A percentile compares a stretch with the other conserved stretches of the same genome.
Conservation (phyloP, 2,113 vertebrate species). For the Menidia beryllina region DNA sequence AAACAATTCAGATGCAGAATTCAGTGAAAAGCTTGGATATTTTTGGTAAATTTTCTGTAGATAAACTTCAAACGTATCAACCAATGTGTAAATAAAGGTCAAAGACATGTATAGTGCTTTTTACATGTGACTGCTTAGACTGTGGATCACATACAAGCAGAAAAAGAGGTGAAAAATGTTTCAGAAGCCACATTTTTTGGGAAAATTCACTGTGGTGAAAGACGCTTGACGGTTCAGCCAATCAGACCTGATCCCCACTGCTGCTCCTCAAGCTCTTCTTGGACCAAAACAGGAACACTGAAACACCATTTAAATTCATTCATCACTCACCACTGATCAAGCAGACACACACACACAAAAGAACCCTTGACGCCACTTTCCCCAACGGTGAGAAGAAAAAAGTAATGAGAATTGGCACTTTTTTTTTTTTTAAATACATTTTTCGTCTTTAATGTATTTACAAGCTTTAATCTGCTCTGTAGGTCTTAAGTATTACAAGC, state of each 20-base stretch:
- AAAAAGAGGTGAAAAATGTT: not conserved
- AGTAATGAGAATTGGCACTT: constrained; percentile 49
- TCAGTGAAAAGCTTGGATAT: too few species aligned
- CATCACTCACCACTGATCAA: not conserved
- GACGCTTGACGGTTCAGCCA: constrained; percentile 16
- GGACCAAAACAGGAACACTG: not conserved
- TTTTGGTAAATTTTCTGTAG: not conserved
- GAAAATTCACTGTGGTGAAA: not conserved
- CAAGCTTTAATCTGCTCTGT: constrained; percentile 95
- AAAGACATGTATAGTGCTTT: too few species aligned
- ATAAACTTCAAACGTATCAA: not conserved
- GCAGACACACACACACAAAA: not conserved
- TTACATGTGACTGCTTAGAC: not conserved
- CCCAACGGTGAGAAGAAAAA: constrained; percentile 39
- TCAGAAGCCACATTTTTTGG: too few species aligned
- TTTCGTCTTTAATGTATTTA: constrained; percentile 97
- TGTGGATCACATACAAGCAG: not conserved
- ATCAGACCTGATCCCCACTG: not conserved
- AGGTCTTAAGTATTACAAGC: constrained; percentile 91
- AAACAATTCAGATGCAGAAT: not conserved
- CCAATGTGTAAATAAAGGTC: too few species aligned
- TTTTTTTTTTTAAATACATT: constrained; percentile 90
- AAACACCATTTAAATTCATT: not conserved
- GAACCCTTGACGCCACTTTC: not conserved
- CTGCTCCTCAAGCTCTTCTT: not conserved